Base-by-base conservation (phyloP, 1,140 invertebrate genomes). In the Drosophila leontia region DNA sequence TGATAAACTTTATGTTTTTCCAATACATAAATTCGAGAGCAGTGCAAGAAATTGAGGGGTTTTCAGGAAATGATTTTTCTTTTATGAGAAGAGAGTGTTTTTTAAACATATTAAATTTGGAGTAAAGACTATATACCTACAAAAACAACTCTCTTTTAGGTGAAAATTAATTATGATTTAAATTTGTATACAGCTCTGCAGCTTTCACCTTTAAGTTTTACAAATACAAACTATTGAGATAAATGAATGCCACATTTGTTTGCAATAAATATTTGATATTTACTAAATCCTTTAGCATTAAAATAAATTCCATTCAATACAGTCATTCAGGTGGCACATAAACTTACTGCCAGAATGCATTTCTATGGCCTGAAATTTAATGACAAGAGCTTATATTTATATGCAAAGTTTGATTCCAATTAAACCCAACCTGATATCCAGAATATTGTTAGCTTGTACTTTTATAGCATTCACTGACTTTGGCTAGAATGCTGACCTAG, bases 1-100 rank as follows among this genome's bases (percentile, higher is more conserved):
- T 29, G 65, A 47, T 48, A 26, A 71, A 67, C 32, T 37, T 62
- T 62, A 55, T 70, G 47, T n/a, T 47, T 37, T 68, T 55, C 62
- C 47, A 42, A 26, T 9, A 53, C 67, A 69, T 65, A 1, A 45
- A 53, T 5, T 65, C 6, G 12, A 44, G 29, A 39, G 45, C 37
- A 13, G 35, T 3, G 29, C 35, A 34, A 44, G 34, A 65, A 39
- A 29, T 7, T 4, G 6, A n/a, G 3, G 34, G 8, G 2, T 0
- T n/a, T 55, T 55, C 6, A 6, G 12, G 13, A 55, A 55, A 6
- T 23, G 1, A 3, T 1, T 55, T 19, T 15, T 7, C 1, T 8
- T 6, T 2, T 37, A 13, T 23, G 23, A 3, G 29, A 34, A n/a
- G 29, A 0, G 3, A 4, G 2, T 35, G 4, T 35, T 3, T 11